A percentile compares a stretch with the other conserved stretches of the same genome.
Evolutionary conservation across 2,113 vertebrate genomes (phyloP).

Genomic region (Scomber scombrus): DNA sequence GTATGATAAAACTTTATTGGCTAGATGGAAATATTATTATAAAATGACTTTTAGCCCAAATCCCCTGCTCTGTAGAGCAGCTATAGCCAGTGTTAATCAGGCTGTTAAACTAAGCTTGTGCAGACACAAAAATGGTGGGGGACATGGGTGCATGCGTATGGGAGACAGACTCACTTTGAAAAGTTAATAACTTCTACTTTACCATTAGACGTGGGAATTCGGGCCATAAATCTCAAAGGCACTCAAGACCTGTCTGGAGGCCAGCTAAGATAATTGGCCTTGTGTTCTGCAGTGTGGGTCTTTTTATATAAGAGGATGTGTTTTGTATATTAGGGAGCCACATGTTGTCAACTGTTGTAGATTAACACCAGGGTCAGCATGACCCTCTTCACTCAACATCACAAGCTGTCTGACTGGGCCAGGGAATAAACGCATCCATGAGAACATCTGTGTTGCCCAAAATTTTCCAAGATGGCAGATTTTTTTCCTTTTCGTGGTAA

Average conservation of each 20-base stretch:
- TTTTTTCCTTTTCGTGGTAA: constrained; percentile 44
- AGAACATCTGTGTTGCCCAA: constrained; percentile 50
- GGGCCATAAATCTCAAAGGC: constrained; percentile 72
- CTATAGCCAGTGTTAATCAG: constrained; percentile 61
- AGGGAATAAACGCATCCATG: constrained; percentile 43
- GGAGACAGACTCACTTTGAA: constrained; percentile 70
- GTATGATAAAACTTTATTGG: constrained; percentile 14
- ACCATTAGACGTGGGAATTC: constrained; percentile 74
- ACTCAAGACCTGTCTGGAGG: constrained; percentile 70
- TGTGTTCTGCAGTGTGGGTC: constrained; percentile 54
- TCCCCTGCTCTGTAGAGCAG: constrained; percentile 34
- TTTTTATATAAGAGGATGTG: constrained; percentile 64
- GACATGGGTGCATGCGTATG: constrained; percentile 51
- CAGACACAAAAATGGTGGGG: constrained; percentile 62
- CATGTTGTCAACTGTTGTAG: constrained; percentile 56
- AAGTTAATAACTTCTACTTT: constrained; percentile 79
- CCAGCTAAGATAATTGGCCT: constrained; percentile 71
- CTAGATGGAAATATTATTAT: constrained; percentile 18
- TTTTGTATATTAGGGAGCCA: constrained; percentile 54
- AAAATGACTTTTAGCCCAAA: constrained; percentile 20
- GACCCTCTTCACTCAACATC: constrained; percentile 53
- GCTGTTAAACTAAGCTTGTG: constrained; percentile 62
- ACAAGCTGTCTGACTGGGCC: constrained; percentile 33
- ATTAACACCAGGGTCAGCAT: constrained; percentile 55
- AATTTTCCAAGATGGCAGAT: constrained; percentile 65